Conservation (phyloP, 1,140 invertebrate species). For the Conus betulinus region DNA sequence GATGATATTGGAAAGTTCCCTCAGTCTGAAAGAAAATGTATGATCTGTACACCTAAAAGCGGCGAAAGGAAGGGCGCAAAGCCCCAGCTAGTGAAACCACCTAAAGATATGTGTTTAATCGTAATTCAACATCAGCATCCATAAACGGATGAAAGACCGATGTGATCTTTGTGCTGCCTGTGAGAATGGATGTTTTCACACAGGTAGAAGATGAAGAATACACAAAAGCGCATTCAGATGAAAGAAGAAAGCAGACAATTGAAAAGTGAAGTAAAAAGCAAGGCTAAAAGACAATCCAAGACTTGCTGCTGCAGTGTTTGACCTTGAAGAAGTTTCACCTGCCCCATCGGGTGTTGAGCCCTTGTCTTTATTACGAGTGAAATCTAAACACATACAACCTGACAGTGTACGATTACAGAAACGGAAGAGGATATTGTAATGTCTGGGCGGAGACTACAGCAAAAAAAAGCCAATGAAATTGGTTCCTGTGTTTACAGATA, state of each 20-base stretch:
- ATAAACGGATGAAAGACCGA: neutral
- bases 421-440: too few species aligned
- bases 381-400: too few species aligned
- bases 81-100: slow-evolving; percentile 7
- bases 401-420: too few species aligned
- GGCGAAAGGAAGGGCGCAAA: neutral
- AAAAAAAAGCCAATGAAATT: too few species aligned
- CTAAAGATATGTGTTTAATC: neutral
- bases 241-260: neutral
- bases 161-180: neutral
- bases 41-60: neutral
- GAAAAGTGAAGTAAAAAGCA: neutral
- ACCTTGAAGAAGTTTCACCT: too few species aligned
- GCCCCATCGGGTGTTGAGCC: too few species aligned
- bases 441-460: too few species aligned
- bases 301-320: neutral
- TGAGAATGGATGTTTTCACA: neutral
- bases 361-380: too few species aligned
- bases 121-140: slow-evolving; percentile 10
- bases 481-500: too few species aligned
- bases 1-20: neutral
- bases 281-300: neutral
- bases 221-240: neutral
- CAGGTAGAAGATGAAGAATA: neutral
- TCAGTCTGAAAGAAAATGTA: neutral